These are phyloP conservation scores for Gortyna flavago DNA, from an alignment of 2,888 invertebrate species.

Conservation along the genomic window DNA sequence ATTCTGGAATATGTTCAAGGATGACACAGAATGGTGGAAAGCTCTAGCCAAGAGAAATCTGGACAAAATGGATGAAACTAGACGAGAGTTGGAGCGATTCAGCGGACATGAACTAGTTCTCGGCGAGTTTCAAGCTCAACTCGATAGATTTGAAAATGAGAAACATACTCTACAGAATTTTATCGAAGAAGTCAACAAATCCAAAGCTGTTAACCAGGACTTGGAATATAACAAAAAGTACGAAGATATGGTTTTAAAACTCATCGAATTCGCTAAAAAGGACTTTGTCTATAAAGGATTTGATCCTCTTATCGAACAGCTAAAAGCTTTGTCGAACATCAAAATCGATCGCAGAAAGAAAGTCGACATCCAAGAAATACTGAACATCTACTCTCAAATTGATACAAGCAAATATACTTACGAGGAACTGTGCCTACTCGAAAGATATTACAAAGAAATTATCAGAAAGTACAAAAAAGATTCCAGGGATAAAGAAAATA, in stretches of 20 bases:
- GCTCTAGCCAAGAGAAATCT: conserved; percentile 86
- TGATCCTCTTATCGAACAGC: conserved; percentile 85
- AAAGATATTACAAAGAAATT: conserved; percentile 87
- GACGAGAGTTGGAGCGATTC: conserved; percentile 84
- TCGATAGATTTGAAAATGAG: conserved; percentile 81
- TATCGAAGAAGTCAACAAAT: conserved; percentile 85
- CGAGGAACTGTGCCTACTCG: conserved; percentile 86
- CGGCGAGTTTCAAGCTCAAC: conserved; percentile 82
- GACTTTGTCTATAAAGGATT: conserved; percentile 88
- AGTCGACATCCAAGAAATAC: conserved; percentile 82
- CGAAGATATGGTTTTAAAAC: conserved; percentile 85
- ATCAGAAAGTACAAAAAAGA: conserved; percentile 82
- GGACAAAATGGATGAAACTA: conserved; percentile 87
- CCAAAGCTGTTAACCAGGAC: conserved; percentile 82
- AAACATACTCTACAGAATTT: conserved; percentile 82
- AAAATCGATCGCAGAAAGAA: conserved; percentile 82
- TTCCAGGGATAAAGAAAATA: conserved; percentile 77
- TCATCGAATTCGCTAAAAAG: conserved; percentile 87
- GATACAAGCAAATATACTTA: conserved; percentile 85
- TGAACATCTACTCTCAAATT: conserved; percentile 84
- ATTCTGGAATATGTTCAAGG: conserved; percentile 87
- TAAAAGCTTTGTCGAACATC: conserved; percentile 82
- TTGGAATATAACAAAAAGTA: conserved; percentile 86
- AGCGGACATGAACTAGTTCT: conserved; percentile 86
- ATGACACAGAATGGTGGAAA: conserved; percentile 88